Evolutionary conservation across 1,140 invertebrate species (phyloP).

Genomic region (Popillia japonica): DNA sequence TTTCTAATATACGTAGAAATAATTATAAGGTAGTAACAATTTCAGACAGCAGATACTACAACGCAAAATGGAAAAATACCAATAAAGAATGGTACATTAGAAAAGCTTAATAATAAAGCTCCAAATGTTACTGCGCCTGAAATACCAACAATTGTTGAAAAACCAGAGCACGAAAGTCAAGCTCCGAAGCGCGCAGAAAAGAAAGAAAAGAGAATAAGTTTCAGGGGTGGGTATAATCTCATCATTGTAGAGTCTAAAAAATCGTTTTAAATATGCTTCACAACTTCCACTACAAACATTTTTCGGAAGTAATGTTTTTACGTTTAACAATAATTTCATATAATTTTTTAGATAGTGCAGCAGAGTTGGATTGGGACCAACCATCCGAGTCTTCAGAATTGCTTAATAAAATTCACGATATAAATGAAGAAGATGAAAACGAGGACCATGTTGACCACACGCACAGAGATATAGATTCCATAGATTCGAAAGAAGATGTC

Average conservation of each 20-base stretch:
- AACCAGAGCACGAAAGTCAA: neutral
- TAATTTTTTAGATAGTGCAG: constrained; percentile 51
- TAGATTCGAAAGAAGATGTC: constrained; percentile 40
- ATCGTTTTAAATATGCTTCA: too few relatives aligned
- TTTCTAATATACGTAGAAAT: neutral
- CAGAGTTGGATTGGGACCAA: constrained; percentile 63
- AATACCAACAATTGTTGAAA: neutral
- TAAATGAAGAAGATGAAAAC: constrained; percentile 64
- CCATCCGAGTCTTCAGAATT: constrained; percentile 62
- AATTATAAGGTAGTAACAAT: neutral
- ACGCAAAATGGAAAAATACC: constrained; percentile 49
- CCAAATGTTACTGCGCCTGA: neutral
- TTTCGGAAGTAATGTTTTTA: too few relatives aligned
- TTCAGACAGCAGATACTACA: constrained; percentile 41
- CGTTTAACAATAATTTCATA: too few relatives aligned
- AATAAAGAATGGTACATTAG: constrained; percentile 43
- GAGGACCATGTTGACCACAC: constrained; percentile 50
- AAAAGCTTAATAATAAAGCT: neutral
- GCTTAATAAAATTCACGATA: constrained; percentile 63
- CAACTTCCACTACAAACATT: too few relatives aligned
- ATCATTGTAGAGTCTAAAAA: too few relatives aligned
- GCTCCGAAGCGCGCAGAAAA: neutral
- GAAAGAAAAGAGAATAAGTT: constrained; percentile 42
- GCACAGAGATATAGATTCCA: neutral
- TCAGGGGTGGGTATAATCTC: constrained; percentile 26